Conservation (phyloP, 2,113 vertebrate species). For the Diadophis punctatus region DNA sequence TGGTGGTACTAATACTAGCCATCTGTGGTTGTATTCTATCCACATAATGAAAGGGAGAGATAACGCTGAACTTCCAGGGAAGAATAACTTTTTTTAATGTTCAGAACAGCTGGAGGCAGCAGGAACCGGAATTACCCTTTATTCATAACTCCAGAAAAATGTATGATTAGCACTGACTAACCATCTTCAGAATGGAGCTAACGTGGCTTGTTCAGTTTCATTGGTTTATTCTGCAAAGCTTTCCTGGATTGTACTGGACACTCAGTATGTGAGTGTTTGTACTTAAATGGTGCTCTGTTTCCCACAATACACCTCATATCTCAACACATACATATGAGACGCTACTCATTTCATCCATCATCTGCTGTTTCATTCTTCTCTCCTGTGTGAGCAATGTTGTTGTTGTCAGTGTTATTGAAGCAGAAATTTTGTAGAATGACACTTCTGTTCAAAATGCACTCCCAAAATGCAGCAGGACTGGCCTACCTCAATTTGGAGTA, state of each 20-base stretch:
- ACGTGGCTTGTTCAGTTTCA: neutral
- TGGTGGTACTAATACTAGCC: neutral
- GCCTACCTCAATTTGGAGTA: neutral
- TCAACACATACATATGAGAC: neutral
- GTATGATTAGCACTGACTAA: neutral
- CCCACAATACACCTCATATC: neutral
- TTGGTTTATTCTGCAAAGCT: neutral
- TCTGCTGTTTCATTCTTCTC: neutral
- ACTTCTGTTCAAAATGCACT: neutral
- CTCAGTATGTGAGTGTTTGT: neutral
- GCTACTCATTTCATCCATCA: neutral
- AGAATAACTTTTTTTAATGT: neutral
- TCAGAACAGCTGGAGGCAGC: neutral
- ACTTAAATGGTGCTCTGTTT: neutral
- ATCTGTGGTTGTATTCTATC: neutral
- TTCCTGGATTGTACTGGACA: neutral
- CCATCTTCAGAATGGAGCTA: neutral
- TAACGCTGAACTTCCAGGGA: neutral
- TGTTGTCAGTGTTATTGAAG: neutral
- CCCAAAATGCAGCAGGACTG: neutral
- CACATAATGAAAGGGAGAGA: neutral
- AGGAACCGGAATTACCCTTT: neutral
- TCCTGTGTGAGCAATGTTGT: neutral
- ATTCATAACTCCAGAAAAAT: neutral
- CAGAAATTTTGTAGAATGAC: neutral